These are phyloP conservation scores for Cephus pygmeus DNA, from an alignment of 2,888 invertebrate genomes.

Conservation along the genomic window DNA sequence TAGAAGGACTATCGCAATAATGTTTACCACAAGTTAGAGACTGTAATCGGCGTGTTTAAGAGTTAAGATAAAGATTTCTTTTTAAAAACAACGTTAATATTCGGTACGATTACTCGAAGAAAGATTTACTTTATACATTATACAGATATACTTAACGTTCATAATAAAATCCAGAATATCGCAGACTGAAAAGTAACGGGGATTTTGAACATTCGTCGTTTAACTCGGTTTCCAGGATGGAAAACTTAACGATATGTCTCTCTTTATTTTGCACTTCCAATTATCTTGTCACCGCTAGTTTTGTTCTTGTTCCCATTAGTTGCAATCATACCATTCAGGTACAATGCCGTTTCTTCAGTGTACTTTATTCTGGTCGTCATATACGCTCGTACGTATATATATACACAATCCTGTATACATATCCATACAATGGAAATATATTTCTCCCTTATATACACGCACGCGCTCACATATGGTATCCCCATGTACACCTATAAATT, in stretches of 20 bases:
- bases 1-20: constrained; percentile 45
- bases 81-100: constrained; percentile 21
- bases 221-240: neutral
- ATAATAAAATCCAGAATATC: constrained; percentile 43
- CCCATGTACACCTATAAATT: constrained; percentile 41
- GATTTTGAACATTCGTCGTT: neutral
- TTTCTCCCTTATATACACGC: constrained; percentile 28
- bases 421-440: constrained; percentile 29
- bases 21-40: constrained; percentile 43
- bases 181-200: constrained; percentile 36
- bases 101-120: constrained; percentile 40
- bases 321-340: neutral
- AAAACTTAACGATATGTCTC: constrained; percentile 51
- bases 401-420: constrained; percentile 27
- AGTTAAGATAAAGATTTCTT: constrained; percentile 31
- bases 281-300: constrained; percentile 18
- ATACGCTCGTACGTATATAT: constrained; percentile 20
- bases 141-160: constrained; percentile 48
- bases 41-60: constrained; percentile 40
- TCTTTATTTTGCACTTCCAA: constrained; percentile 6
- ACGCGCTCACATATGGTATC: constrained; percentile 44
- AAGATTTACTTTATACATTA: constrained; percentile 50
- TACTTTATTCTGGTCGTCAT: constrained; percentile 37
- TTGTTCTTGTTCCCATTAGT: constrained; percentile 19
- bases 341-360: constrained; percentile 30